phyloP scores from a whole-genome alignment of 2,888 invertebrate species.

The Timandra comae region DNA sequence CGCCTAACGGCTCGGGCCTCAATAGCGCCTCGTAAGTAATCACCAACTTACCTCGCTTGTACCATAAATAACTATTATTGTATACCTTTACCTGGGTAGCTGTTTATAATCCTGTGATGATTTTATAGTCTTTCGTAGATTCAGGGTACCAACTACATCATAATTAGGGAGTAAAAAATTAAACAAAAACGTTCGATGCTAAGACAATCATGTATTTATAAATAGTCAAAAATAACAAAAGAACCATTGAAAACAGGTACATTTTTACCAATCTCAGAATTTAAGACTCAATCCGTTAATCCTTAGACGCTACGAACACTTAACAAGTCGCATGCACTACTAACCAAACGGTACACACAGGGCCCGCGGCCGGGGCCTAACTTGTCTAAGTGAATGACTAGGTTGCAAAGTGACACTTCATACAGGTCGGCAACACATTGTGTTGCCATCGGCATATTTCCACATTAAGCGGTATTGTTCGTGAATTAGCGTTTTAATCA shows the following conservation, averaged over 20 bases:
- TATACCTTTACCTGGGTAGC: no score
- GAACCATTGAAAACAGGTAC: conserved; percentile 76
- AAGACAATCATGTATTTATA: conserved; percentile 76
- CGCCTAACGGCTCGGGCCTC: no score
- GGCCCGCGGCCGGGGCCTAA: conserved; percentile 25
- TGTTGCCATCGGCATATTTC: conserved; percentile 21
- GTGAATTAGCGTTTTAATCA: neutral
- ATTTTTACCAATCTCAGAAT: conserved; percentile 72
- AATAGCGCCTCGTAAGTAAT: no score
- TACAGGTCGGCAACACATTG: conserved; percentile 14
- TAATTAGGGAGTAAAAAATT: conserved; percentile 22
- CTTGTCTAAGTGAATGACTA: conserved; percentile 74
- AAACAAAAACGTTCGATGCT: conserved; percentile 60
- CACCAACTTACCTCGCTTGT: no score
- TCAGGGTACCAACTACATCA: conserved; percentile 7
- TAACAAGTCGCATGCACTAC: conserved; percentile 74
- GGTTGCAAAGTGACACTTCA: conserved; percentile 63
- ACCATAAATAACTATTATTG: no score
- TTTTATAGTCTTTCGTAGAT: no score
- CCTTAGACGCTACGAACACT: conserved; percentile 74
- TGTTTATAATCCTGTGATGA: no score
- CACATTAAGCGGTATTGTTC: conserved; percentile 27
- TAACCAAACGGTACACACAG: conserved; percentile 53
- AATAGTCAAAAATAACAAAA: conserved; percentile 77
- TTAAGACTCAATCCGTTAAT: conserved; percentile 66